A percentile compares a stretch with the other conserved stretches of the same genome.
phyloP scores from a whole-genome alignment of 1,140 invertebrate genomes.

The Hetaerina americana region DNA sequence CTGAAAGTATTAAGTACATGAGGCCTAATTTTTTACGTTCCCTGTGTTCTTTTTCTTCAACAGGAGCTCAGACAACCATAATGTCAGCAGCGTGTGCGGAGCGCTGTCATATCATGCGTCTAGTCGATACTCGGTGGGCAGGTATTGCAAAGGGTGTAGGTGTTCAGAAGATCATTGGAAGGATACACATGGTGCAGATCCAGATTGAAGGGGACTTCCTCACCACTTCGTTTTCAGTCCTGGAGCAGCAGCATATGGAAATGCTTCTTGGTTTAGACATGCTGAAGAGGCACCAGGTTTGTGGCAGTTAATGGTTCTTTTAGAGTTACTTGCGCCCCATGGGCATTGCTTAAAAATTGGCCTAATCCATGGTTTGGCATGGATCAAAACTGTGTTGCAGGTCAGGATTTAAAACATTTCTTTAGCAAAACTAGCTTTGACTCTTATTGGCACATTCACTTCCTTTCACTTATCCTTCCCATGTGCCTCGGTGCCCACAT shows the following conservation, averaged over 20 bases:
- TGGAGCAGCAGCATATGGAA: conserved; percentile 96
- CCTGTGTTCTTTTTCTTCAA: background rate
- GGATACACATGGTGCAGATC: conserved; percentile 94
- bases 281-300: conserved; percentile 86
- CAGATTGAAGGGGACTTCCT: conserved; percentile 89
- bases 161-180: conserved; percentile 86
- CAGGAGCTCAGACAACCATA: conserved; percentile 84
- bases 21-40: background rate
- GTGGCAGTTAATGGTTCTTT: too few species aligned
- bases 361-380: too few species aligned
- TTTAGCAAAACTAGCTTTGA: too few species aligned
- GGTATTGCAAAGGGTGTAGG: conserved; percentile 93
- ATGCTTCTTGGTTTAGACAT: conserved; percentile 96
- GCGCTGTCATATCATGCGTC: conserved; percentile 87
- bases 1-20: background rate
- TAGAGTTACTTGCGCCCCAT: too few species aligned
- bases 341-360: too few species aligned
- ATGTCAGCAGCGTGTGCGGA: conserved; percentile 88
- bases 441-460: too few species aligned
- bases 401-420: too few species aligned
- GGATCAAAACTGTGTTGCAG: too few species aligned
- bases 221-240: conserved; percentile 92
- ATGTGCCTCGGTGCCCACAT: too few species aligned
- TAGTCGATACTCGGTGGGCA: conserved; percentile 89
- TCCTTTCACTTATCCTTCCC: too few species aligned